Evolutionary conservation across 2,113 vertebrate species (phyloP).

Genomic region (Sturnira hondurensis): DNA sequence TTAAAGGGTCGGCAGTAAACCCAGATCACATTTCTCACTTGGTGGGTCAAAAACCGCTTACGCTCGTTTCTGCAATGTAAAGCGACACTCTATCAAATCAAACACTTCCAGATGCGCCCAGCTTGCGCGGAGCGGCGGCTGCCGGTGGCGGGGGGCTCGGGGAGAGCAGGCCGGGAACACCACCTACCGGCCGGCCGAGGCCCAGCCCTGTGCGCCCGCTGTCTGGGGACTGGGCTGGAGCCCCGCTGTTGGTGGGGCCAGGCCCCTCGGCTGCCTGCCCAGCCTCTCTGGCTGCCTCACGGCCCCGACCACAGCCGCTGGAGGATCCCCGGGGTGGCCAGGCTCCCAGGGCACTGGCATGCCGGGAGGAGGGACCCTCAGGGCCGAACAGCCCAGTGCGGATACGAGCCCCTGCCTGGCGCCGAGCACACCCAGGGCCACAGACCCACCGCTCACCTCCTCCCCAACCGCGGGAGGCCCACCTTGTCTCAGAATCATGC

Average conservation of each 20-base stretch:
- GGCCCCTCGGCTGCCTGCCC: not conserved
- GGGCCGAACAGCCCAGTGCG: fast-evolving
- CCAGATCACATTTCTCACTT: slow-evolving; percentile 94
- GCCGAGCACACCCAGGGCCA: fast-evolving
- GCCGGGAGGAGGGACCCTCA: fast-evolving
- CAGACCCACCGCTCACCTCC: fast-evolving
- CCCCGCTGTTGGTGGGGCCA: fast-evolving
- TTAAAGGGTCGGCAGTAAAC: slow-evolving; percentile 93
- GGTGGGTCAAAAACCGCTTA: slow-evolving; percentile 92
- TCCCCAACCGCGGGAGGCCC: fast-evolving
- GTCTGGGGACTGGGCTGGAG: too few species aligned
- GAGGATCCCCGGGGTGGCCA: fast-evolving
- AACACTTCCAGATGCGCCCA: slow-evolving; percentile 99
- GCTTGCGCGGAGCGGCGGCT: slow-evolving; percentile 76
- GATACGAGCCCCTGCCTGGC: not conserved
- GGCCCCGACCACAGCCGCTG: fast-evolving
- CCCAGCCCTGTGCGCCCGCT: too few species aligned
- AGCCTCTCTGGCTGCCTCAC: not conserved
- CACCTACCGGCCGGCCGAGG: slow-evolving; percentile 85
- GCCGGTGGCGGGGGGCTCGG: not conserved
- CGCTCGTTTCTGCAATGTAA: slow-evolving; percentile 99
- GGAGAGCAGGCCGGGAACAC: slow-evolving; percentile 82
- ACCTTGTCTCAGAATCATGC: not conserved
- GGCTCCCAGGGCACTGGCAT: not conserved
- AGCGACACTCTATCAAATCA: slow-evolving; percentile 99